Conservation (phyloP, 2,113 vertebrate species). For the Eleginops maclovinus region DNA sequence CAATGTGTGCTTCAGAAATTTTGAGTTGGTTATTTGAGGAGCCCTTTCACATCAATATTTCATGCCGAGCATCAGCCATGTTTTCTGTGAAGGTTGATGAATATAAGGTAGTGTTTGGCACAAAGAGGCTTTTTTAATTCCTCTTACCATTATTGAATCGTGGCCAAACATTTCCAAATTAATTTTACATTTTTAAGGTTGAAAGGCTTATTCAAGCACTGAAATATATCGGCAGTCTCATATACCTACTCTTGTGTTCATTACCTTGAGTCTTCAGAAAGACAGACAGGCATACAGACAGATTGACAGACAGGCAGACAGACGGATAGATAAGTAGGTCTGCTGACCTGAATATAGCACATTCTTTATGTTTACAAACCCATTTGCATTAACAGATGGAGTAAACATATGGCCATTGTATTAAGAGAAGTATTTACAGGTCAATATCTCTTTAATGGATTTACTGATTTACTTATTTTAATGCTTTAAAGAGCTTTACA, state of each 20-base stretch:
- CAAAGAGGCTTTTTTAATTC: slow-evolving; percentile 31
- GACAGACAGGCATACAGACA: not conserved
- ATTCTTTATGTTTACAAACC: slow-evolving; percentile 42
- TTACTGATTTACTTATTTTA: slow-evolving; percentile 53
- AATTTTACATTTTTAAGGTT: slow-evolving; percentile 30
- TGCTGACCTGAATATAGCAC: slow-evolving; percentile 20
- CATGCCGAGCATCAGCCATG: slow-evolving; percentile 18
- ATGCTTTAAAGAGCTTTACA: slow-evolving; percentile 30
- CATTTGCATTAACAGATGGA: slow-evolving; percentile 68
- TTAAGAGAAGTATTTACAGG: slow-evolving; percentile 54
- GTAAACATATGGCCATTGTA: slow-evolving; percentile 69
- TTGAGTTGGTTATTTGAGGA: slow-evolving; percentile 61
- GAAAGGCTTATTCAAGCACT: slow-evolving; percentile 32
- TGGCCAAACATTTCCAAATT: slow-evolving; percentile 24
- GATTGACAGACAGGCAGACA: not conserved
- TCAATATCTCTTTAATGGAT: slow-evolving; percentile 57
- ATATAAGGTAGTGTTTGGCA: slow-evolving; percentile 23
- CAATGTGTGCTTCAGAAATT: slow-evolving; percentile 65
- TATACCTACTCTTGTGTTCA: not conserved
- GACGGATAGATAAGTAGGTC: not conserved
- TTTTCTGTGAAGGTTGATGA: slow-evolving; percentile 42
- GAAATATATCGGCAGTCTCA: not conserved
- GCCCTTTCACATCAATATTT: slow-evolving; percentile 62
- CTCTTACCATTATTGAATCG: slow-evolving; percentile 42
- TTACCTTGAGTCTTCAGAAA: not conserved